phyloP scores from a whole-genome alignment of 1,140 invertebrate genomes.

The Phymastichus coffea region DNA sequence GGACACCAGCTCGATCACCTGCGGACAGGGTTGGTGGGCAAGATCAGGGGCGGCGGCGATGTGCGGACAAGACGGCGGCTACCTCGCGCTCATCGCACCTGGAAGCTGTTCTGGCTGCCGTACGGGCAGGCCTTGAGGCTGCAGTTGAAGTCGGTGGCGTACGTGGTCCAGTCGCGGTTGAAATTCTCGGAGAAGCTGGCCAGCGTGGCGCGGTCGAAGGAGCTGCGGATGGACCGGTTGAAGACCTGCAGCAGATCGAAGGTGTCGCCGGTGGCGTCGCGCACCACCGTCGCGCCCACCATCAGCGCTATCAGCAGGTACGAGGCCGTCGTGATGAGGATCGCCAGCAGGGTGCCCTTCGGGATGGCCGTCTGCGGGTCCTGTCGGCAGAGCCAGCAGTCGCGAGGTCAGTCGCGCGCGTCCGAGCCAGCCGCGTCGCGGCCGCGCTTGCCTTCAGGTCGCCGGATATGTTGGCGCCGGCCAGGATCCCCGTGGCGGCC shows the following conservation, averaged over 20 bases:
- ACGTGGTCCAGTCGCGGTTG: slow-evolving; percentile 38
- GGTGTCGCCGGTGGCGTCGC: slow-evolving; percentile 75
- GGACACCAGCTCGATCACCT: slow-evolving; percentile 90
- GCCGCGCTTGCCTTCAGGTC: slow-evolving; percentile 73
- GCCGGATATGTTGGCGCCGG: slow-evolving; percentile 93
- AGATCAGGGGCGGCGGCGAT: background rate
- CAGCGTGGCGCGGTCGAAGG: too few relatives aligned
- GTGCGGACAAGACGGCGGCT: too few relatives aligned
- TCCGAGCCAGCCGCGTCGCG: too few relatives aligned
- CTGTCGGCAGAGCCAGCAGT: too few relatives aligned
- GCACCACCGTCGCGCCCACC: slow-evolving; percentile 69
- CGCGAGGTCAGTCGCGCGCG: too few relatives aligned
- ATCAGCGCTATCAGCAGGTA: slow-evolving; percentile 83
- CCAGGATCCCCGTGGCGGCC: slow-evolving; percentile 92
- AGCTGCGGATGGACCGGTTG: slow-evolving; percentile 9
- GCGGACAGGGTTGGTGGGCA: slow-evolving; percentile 34
- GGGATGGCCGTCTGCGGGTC: slow-evolving; percentile 89
- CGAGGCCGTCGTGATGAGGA: slow-evolving; percentile 78
- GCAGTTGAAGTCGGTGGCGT: slow-evolving; percentile 51
- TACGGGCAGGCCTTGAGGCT: slow-evolving; percentile 52
- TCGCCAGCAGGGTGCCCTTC: slow-evolving; percentile 86
- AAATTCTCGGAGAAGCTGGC: background rate
- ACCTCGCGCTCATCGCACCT: too few relatives aligned
- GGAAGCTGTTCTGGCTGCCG: slow-evolving; percentile 81
- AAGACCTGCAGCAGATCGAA: slow-evolving; percentile 50